Conservation (phyloP, 2,888 invertebrate species). For the Myopa tessellatipennis region DNA sequence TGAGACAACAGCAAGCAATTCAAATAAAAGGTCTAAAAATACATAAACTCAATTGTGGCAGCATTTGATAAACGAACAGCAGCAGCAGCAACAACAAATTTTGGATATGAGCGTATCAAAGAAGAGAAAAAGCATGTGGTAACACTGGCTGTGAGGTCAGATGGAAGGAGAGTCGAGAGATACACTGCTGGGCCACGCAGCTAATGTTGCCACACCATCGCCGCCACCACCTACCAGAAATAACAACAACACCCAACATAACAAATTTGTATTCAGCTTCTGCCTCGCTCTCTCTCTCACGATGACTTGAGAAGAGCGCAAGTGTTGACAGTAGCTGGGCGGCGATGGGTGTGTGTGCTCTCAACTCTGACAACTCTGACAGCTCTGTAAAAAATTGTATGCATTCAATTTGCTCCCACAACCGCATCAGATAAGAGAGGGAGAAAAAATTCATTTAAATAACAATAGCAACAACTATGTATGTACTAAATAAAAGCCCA, state of each 20-base stretch:
- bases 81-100: slow-evolving; percentile 1
- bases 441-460: background rate
- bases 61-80: background rate
- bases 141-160: too few relatives aligned
- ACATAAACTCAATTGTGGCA: background rate
- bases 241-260: background rate
- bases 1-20: too few relatives aligned
- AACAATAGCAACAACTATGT: slow-evolving; percentile 1
- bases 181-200: too few relatives aligned
- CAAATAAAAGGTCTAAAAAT: too few relatives aligned
- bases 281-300: background rate
- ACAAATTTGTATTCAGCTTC: background rate
- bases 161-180: too few relatives aligned
- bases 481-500: background rate
- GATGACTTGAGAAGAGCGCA: background rate
- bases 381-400: slow-evolving; percentile 50
- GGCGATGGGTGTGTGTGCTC: background rate
- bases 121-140: background rate
- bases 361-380: background rate
- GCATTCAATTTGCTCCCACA: slow-evolving; percentile 54
- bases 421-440: slow-evolving; percentile 15
- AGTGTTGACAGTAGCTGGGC: background rate
- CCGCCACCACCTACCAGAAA: too few relatives aligned
- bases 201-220: too few relatives aligned
- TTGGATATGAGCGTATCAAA: too few relatives aligned